A percentile compares a stretch with the other conserved stretches of the same genome.
Evolutionary conservation across 2,888 invertebrate genomes (phyloP).

Genomic region (Acanthacorydalis orientalis): DNA sequence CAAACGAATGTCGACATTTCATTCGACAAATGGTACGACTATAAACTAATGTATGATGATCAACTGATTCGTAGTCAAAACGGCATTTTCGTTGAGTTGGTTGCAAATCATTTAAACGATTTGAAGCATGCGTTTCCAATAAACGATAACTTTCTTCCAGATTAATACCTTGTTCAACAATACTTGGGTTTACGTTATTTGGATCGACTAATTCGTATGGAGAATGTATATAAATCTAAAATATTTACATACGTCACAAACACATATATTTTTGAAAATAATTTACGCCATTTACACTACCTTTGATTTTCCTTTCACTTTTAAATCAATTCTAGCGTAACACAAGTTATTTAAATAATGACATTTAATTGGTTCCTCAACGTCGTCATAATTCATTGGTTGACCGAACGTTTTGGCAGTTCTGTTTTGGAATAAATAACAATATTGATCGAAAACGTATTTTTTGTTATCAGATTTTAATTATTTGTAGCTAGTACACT

Average conservation of each 20-base stretch:
- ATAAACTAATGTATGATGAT: slow-evolving; percentile 28
- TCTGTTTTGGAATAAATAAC: too few species aligned
- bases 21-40: slow-evolving; percentile 38
- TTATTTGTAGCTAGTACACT: too few species aligned
- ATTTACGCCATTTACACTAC: slow-evolving; percentile 9
- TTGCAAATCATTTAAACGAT: slow-evolving; percentile 26
- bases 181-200: slow-evolving; percentile 18
- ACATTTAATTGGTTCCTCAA: slow-evolving; percentile 17
- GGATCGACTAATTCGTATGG: slow-evolving; percentile 37
- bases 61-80: slow-evolving; percentile 33
- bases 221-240: slow-evolving; percentile 40
- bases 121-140: slow-evolving; percentile 32
- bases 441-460: too few species aligned
- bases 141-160: slow-evolving; percentile 25
- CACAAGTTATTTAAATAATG: slow-evolving; percentile 29
- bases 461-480: too few species aligned
- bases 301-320: slow-evolving; percentile 20
- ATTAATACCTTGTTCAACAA: slow-evolving; percentile 24
- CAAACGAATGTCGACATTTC: slow-evolving; percentile 33
- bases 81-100: slow-evolving; percentile 33
- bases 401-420: too few species aligned
- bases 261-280: background rate
- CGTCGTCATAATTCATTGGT: background rate
- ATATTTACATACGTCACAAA: slow-evolving; percentile 3
- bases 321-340: slow-evolving; percentile 27